Conservation (phyloP, 2,797 vertebrate genomes). For the Peromyscus eremicus region DNA sequence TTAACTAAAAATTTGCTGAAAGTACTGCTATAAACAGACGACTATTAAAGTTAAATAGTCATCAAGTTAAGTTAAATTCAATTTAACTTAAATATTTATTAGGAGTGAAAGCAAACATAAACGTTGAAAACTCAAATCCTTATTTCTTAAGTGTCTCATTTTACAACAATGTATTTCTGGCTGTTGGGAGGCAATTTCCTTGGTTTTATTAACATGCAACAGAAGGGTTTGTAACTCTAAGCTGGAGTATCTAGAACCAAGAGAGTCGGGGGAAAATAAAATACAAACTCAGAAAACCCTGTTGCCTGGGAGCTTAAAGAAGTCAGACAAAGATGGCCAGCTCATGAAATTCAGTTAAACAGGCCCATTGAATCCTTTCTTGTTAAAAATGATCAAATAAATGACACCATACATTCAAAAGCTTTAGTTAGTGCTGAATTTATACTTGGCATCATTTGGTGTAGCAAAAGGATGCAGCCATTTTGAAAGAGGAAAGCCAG, state of each 20-base stretch:
- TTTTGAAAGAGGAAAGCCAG: background rate
- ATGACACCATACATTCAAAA: background rate
- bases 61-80: slow-evolving; percentile 87
- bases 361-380: slow-evolving; percentile 61
- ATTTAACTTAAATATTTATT: slow-evolving; percentile 88
- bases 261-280: slow-evolving; percentile 69
- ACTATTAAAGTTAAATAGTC: slow-evolving; percentile 85
- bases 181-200: slow-evolving; percentile 79
- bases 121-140: slow-evolving; percentile 83
- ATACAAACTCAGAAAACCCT: slow-evolving; percentile 15
- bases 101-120: slow-evolving; percentile 84
- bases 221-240: slow-evolving; percentile 63
- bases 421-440: background rate
- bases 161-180: slow-evolving; percentile 79
- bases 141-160: slow-evolving; percentile 84
- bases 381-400: background rate
- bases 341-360: slow-evolving; percentile 76
- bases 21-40: slow-evolving; percentile 85
- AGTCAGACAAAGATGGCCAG: slow-evolving; percentile 36
- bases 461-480: background rate
- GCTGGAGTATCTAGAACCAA: slow-evolving; percentile 60
- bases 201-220: slow-evolving; percentile 80
- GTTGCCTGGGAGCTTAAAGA: slow-evolving; percentile 12
- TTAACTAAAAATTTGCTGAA: slow-evolving; percentile 86
- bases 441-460: background rate